These are phyloP conservation scores for Yponomeuta evonymella DNA, from an alignment of 2,888 invertebrate species.

Conservation along the genomic window DNA sequence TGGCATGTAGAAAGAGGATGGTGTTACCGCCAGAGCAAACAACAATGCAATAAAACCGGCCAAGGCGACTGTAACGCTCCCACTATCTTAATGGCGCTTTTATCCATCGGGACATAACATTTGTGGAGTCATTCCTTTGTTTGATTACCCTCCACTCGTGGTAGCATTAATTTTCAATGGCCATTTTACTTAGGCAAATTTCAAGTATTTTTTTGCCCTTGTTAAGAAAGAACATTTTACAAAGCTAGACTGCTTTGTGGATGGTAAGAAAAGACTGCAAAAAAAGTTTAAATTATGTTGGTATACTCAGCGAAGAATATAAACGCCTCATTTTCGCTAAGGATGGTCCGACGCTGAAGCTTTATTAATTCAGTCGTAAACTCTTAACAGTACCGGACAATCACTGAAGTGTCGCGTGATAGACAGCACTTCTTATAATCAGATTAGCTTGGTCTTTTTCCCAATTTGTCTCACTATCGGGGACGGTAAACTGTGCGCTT, in stretches of 20 bases:
- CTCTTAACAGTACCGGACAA: not conserved
- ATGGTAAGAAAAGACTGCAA: not conserved
- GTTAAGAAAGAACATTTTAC: not conserved
- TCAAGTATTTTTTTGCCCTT: not conserved
- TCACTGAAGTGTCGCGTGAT: not conserved
- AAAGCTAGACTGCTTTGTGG: not conserved
- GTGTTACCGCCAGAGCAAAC: not conserved
- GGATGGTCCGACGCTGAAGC: not conserved
- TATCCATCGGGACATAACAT: not conserved
- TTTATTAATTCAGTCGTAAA: not conserved
- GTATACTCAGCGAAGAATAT: not conserved
- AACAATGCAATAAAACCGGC: not conserved
- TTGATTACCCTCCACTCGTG: not conserved
- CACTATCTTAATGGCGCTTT: constrained; percentile 1
- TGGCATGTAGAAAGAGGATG: not conserved
- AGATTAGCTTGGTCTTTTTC: not conserved
- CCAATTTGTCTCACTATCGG: constrained; percentile 4
- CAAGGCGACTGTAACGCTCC: not conserved
- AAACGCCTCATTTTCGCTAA: not conserved
- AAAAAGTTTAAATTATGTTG: not conserved
- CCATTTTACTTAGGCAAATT: no score
- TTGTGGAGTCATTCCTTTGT: not conserved
- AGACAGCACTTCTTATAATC: not conserved
- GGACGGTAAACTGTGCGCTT: not conserved
- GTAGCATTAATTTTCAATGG: not conserved